Conservation (phyloP, 1,140 invertebrate genomes). For the Drosophila micromelanica region DNA sequence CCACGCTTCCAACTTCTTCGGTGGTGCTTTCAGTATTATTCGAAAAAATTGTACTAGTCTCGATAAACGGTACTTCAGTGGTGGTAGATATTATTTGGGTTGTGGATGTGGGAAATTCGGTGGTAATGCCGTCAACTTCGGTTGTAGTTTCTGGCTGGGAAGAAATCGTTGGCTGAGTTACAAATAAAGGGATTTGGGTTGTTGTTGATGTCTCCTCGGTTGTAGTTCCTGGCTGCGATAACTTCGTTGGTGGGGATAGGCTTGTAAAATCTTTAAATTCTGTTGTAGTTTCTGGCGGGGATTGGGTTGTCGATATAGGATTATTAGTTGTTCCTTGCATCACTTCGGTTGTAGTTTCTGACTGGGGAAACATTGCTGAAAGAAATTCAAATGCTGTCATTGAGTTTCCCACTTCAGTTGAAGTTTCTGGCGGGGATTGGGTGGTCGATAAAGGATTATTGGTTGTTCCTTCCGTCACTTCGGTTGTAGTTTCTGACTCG, state of each 20-base stretch:
- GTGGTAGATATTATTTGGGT: neutral
- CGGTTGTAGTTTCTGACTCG: neutral
- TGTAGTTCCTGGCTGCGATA: neutral
- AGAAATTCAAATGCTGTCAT: neutral
- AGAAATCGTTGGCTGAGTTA: neutral
- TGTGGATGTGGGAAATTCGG: neutral
- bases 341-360: neutral
- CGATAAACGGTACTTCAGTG: constrained; percentile 4
- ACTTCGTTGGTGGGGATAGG: neutral
- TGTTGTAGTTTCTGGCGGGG: neutral
- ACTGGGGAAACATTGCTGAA: neutral
- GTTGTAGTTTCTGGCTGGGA: neutral
- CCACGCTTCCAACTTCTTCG: neutral
- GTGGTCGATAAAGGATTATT: too few species aligned
- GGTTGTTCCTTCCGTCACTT: neutral
- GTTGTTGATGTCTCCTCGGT: neutral
- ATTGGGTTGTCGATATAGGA: neutral
- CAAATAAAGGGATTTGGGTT: neutral
- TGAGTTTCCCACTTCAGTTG: neutral
- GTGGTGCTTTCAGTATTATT: neutral
- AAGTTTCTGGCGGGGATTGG: neutral
- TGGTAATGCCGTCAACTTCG: neutral
- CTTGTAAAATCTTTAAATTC: neutral
- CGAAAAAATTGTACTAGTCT: constrained; percentile 6
- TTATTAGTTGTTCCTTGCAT: neutral